Base-by-base conservation (phyloP, 2,797 vertebrate genomes). In the Crypturellus tataupa region DNA sequence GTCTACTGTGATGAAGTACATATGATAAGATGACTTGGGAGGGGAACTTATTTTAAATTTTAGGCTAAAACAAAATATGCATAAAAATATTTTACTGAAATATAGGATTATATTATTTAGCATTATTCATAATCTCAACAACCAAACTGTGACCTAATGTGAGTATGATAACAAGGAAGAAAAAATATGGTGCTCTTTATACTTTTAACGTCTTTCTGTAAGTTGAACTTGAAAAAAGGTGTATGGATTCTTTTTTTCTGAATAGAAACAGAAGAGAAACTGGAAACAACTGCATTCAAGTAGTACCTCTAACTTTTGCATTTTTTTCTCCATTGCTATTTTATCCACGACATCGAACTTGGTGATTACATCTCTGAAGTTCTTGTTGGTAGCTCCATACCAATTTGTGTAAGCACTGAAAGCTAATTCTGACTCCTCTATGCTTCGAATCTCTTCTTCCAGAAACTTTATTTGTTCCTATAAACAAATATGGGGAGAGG, bases 391-490 rank as follows among this genome's bases (percentile, higher is more conserved):
- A 17, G 97, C 97, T 87, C 84, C 96, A 49, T 98, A 98, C 99
- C 99, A 99, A 65, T 99, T 98, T 2, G 97, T 98, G 94, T 99
- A 99, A 92, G 98, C 97, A 60, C 92, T 93, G 72, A 99, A 98
- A 78, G 99, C 98, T 35, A 97, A 96, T 67, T 99, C 98, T 8
- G 99, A 98, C 91, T 99, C 99, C 39, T 99, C 98, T 35, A 99
- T 98, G 94, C 97, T 98, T 90, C 95, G 98, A 76, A 99, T 97
- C 97, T 99, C 99, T 95, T 99, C 99, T 92, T 99, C 98, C 44
- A 99, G 97, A 94, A 98, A 98, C 95, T 99, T 99, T 75, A 99
- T 98, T 95, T 98, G 98, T 84, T 99, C 99, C 99, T 99, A 96
- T 47, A 96, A 90, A 88, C 12, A 91, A 91, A 93, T 46, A 80